Evolutionary conservation across 2,888 invertebrate genomes (phyloP), one percentile per base, ranked within the genome.

Genomic region (Cryptus armator): DNA sequence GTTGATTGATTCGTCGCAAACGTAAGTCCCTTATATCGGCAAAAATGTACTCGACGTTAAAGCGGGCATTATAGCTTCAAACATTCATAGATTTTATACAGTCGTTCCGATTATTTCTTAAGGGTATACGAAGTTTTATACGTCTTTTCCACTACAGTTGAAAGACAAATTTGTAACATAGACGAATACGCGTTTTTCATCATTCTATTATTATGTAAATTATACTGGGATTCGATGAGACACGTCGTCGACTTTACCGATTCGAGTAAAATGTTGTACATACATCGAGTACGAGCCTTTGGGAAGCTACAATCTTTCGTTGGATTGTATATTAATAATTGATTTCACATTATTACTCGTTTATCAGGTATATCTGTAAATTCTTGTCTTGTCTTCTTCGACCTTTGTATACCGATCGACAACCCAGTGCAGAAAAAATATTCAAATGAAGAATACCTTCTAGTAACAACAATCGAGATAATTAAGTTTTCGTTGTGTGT

Each of bases 261-360:
- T 44, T 77, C 81, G 66, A 87, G 85, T 16, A 88, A 74, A 66
- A 88, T 12, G 64, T 86, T 89, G 72, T 83, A n/a, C n/a, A 89
- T 24, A 85, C 84, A n/a, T n/a, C 46, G 88, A 88, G 53, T 88
- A 89, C 44, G 88, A 86, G 14, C 0, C 24, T 0, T 24, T 24
- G 24, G 24, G 3, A 24, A 24, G 24, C 24, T 24, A 3, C 24
- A 24, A 2, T 24, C 24, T 3, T 24, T 24, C 53, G 19, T 53
- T 53, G 16, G 7, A 0, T 16, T 53, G 2, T 16, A 51, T n/a
- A 12, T 14, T 16, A 6, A 16, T 16, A 7, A 51, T 53, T 9
- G 16, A 53, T 9, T 19, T 16, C 19, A 53, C 7, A 53, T 16
- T 9, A 53, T 16, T 53, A 19, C 19, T 9, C 53, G 19, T 9